Evolutionary conservation across 1,140 invertebrate species (phyloP), one percentile per base, ranked within the genome.

Genomic region (Melipona quadrifasciata): DNA sequence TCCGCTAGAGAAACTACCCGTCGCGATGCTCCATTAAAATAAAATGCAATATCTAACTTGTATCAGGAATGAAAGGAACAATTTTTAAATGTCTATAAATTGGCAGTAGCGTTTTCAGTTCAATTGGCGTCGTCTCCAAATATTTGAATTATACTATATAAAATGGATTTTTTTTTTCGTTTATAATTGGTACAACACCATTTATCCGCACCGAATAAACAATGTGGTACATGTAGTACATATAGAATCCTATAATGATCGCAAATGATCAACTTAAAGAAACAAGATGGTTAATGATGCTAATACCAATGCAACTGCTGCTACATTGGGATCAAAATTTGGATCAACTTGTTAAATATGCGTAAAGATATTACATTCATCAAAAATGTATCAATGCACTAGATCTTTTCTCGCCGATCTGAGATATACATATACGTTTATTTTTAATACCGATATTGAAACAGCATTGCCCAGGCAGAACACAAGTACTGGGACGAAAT

Each of bases 31-130:
- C 67, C 47, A 58, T 73, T 81, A 88, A 80, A 88, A 27, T 76
- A 82, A 64, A 55, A 86, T 68, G 85, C 68, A 79, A 65, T 80
- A 86, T n/a, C 87, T 89, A 89, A 82, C 71, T 53, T 76, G 74
- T 53, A 34, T 78, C 73, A 81, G 87, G 87, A 90, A 90, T 90
- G 85, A 90, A 89, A 89, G 72, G 74, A 75, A 85, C 77, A 58
- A 47, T 31, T n/a, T 57, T 79, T 70, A 68, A 89, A 81, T 77
- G 85, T 87, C 73, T 73, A 72, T 53, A 77, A 87, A 87, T 87
- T 90, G 88, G 88, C 88, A 90, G 88, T 90, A 89, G 85, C 86
- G 86, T 84, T 89, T 82, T 78, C 75, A 71, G 55, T 83, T 71
- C 86, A 89, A 82, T 86, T 65, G 73, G 64, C 73, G 67, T 68